A percentile compares a stretch with the other conserved stretches of the same genome.
phyloP scores from a whole-genome alignment of 2,797 vertebrate species.

The Tapirus indicus region DNA sequence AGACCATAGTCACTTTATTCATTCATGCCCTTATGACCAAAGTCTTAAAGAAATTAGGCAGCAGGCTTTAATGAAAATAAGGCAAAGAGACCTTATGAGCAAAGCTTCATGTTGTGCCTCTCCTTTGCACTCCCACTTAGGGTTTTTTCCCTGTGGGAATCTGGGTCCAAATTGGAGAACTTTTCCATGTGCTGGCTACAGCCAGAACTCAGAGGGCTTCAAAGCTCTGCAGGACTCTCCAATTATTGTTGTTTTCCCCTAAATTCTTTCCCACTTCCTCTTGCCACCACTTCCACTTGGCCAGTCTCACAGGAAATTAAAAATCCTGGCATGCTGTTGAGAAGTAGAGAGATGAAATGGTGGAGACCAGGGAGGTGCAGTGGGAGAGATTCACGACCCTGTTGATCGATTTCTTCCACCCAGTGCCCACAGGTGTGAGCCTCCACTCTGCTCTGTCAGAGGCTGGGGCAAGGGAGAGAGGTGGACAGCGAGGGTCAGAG shows the following conservation, averaged over 20 bases:
- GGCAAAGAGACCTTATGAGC: neutral
- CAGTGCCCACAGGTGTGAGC: neutral
- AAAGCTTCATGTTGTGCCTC: neutral
- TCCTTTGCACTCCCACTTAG: neutral
- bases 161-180: neutral
- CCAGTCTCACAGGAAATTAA: neutral
- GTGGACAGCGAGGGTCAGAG: neutral
- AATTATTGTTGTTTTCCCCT: neutral
- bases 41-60: slow-evolving; percentile 61
- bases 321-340: neutral
- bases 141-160: neutral
- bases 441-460: neutral
- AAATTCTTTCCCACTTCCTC: neutral
- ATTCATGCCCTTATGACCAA: slow-evolving; percentile 61
- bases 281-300: neutral
- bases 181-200: neutral
- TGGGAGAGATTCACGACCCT: neutral
- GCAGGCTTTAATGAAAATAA: slow-evolving; percentile 42
- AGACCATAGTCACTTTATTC: slow-evolving; percentile 59
- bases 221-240: neutral
- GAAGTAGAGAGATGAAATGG: neutral
- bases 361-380: no score
- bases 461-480: neutral
- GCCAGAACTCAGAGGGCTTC: neutral
- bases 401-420: slow-evolving; percentile 1